Base-by-base conservation (phyloP, 2,797 vertebrate species). In the Atherinosoma microstoma region DNA sequence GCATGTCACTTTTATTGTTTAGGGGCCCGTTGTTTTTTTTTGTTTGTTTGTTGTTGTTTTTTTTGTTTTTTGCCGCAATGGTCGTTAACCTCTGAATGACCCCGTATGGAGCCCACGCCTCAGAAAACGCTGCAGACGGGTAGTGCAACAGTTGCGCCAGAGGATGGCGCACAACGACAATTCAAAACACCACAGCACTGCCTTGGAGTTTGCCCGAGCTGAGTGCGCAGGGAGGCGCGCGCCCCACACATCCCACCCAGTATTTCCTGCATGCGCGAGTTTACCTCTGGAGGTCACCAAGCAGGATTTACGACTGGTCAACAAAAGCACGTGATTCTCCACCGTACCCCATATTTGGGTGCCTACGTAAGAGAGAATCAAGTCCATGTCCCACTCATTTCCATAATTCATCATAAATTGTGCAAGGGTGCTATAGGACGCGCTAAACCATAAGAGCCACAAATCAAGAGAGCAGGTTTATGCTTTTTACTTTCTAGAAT, bases 371-470 rank as follows among this genome's bases (percentile, higher is more conserved):
- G 96, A 97, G 97, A 96, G 96, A 97, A 97, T 97, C 97, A 97
- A 99, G 97, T 98, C 96, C 97, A 98, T 97, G 98, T 97, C 97
- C 97, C 96, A 96, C 96, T 99, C 97, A 98, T 99, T 99, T 98
- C 97, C 97, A 99, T 99, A 99, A 99, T 99, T 99, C 98, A 99
- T 99, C 97, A 98, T 98, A 98, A 98, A 98, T 98, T 98, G 97
- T 98, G 96, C 96, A 96, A 96, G 97, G 97, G 97, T 97, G 97
- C 97, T 97, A 97, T 97, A 97, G 97, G 92, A 97, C 96, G 97
- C 97, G 96, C 97, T 97, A 97, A 98, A 97, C 94, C 96, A 96
- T 95, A 96, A 96, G 97, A 97, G 96, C 96, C 95, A 99, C 98
- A 99, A 99, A 99, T 99, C 97, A 99, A 97, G 96, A 96, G 95